Evolutionary conservation across 2,888 invertebrate species (phyloP).

Genomic region (Lithophane socia): DNA sequence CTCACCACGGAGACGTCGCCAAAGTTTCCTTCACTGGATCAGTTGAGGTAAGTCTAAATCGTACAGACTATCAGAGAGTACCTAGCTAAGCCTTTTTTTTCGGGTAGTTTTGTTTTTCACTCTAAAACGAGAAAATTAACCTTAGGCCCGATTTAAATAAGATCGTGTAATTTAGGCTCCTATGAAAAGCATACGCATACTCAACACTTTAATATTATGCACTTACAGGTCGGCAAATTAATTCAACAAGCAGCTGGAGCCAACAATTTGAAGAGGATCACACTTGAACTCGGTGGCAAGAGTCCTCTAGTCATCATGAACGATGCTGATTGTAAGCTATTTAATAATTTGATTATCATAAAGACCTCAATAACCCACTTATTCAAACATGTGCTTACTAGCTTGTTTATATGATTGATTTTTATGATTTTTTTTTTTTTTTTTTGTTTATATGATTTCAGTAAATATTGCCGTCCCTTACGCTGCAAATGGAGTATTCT

Average conservation of each 20-base stretch:
- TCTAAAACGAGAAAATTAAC: background rate
- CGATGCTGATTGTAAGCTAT: constrained; percentile 93
- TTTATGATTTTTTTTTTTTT: too few relatives aligned
- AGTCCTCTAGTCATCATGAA: constrained; percentile 95
- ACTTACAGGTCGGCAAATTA: constrained; percentile 87
- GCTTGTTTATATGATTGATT: constrained; percentile 15
- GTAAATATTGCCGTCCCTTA: constrained; percentile 66
- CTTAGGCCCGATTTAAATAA: background rate
- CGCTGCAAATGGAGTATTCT: constrained; percentile 67
- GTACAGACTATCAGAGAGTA: background rate
- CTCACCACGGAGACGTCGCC: constrained; percentile 93
- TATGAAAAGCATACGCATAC: too few relatives aligned
- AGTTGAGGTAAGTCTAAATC: constrained; percentile 85
- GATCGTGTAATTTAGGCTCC: too few relatives aligned
- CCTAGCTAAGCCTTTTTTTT: background rate
- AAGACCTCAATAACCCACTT: too few relatives aligned
- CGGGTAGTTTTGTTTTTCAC: background rate
- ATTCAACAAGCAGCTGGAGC: constrained; percentile 93
- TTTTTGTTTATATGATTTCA: constrained; percentile 33
- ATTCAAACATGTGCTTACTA: background rate
- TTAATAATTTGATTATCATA: background rate
- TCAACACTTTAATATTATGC: background rate
- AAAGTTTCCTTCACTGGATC: constrained; percentile 95
- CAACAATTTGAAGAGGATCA: constrained; percentile 94
- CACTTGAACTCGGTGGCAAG: constrained; percentile 97